Conservation (phyloP, 2,888 invertebrate genomes). For the Stegana nigrithorax region DNA sequence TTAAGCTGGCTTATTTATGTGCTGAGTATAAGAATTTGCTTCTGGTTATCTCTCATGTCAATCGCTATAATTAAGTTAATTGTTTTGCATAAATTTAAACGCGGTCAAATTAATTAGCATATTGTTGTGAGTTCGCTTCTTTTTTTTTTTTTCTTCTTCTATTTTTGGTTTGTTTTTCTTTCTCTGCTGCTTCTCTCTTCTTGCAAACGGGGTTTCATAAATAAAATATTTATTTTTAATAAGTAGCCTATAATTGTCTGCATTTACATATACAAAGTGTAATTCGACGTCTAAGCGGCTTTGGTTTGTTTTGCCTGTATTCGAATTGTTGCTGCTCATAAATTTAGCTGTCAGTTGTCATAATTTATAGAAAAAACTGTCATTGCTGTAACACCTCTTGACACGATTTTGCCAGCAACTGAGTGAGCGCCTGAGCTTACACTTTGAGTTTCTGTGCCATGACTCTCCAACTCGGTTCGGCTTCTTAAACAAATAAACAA, state of each 20-base stretch:
- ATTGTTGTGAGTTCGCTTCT: constrained; percentile 2
- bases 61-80: constrained; percentile 48
- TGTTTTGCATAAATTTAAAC: constrained; percentile 49
- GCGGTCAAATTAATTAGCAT: constrained; percentile 51
- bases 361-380: constrained; percentile 61
- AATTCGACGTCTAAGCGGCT: background rate
- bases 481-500: no score
- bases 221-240: constrained; percentile 48
- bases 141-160: background rate
- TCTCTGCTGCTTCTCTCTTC: background rate
- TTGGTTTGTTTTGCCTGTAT: background rate
- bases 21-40: constrained; percentile 25
- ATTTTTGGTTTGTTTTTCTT: constrained; percentile 23
- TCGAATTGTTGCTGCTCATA: constrained; percentile 54
- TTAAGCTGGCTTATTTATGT: constrained; percentile 11
- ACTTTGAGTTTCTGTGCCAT: background rate
- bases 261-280: constrained; percentile 16
- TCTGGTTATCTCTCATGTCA: constrained; percentile 35
- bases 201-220: constrained; percentile 21
- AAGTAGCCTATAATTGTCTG: constrained; percentile 36
- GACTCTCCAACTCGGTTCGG: no score
- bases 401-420: constrained; percentile 45
- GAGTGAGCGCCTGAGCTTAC: background rate
- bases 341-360: constrained; percentile 59
- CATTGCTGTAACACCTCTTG: constrained; percentile 56